Base-by-base conservation (phyloP, 2,888 invertebrate genomes). In the Opisthograptis luteolata region DNA sequence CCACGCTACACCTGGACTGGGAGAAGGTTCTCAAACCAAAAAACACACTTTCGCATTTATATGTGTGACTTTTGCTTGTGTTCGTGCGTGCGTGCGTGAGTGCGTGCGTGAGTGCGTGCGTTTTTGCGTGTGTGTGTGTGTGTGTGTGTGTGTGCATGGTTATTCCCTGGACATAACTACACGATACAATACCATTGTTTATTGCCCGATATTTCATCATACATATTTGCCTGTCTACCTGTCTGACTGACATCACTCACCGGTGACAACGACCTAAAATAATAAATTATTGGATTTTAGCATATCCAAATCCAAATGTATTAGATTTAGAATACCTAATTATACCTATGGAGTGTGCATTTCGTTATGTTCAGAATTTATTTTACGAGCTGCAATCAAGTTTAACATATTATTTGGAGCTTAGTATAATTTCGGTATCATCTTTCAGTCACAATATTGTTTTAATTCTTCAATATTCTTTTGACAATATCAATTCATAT, bases 251-350 rank as follows among this genome's bases (percentile, higher is more conserved):
- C 84, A 82, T 87, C 87, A 84, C 76, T 81, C 81, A 69, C 37
- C 64, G 69, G 81, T 66, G 87, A 86, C 87, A 87, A 81, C 69
- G 87, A 84, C 79, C 84, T 70, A 79, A 82, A 79, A 81, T 79
- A 79, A 81, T 86, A 81, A 82, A 78, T 81, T 81, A 79, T 81
- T 74, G 61, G 72, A 73, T 73, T 79, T 79, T 80, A 71, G 70
- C 65, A 42, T 25, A 20, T 39, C 42, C 3, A 17, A 3, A 17
- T 17, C 17, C n/a, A 34, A 35, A n/a, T 9, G 15, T 27, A 43
- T 34, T 13, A 25, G 17, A 9, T 10, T 35, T n/a, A 10, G 8
- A 36, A 42, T 48, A 28, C 49, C 37, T 35, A 40, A 35, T 35
- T 54, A 52, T 52, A 51, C 37, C 36, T 42, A 46, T 42, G 22